A percentile compares a stretch with the other conserved stretches of the same genome.
Conservation (phyloP, 2,888 invertebrate species). For the Trichogramma evanescens region DNA sequence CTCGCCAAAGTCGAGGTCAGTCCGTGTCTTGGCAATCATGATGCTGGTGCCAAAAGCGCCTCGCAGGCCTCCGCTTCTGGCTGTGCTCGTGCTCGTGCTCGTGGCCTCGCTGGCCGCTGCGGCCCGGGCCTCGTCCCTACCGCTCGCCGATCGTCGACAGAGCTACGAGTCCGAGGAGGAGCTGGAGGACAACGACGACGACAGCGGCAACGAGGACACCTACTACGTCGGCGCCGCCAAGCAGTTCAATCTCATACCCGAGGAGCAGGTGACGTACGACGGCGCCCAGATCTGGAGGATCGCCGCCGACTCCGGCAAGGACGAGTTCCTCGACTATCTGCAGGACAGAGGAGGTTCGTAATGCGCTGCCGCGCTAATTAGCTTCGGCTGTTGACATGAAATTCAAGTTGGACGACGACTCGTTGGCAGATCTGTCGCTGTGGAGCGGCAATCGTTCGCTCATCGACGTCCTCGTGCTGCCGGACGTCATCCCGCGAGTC, state of each 20-base stretch:
- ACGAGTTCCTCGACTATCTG: slow-evolving; percentile 49
- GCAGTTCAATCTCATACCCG: slow-evolving; percentile 26
- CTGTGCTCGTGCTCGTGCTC: not conserved
- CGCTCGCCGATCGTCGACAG: slow-evolving; percentile 13
- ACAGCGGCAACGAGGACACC: slow-evolving; percentile 29
- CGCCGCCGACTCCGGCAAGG: slow-evolving; percentile 50
- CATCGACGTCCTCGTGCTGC: slow-evolving; percentile 67
- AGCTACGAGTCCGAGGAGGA: not conserved
- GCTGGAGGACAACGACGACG: not conserved
- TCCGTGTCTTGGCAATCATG: too few relatives aligned
- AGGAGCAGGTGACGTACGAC: slow-evolving; percentile 56
- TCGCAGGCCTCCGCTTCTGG: not conserved
- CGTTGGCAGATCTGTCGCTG: slow-evolving; percentile 53
- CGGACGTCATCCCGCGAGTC: slow-evolving; percentile 58
- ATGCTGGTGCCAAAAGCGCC: not conserved
- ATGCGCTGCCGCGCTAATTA: not conserved
- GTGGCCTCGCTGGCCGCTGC: slow-evolving; percentile 8
- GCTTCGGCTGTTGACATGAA: not conserved
- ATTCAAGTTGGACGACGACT: not conserved
- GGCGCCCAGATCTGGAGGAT: slow-evolving; percentile 76
- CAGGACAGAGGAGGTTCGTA: slow-evolving; percentile 53
- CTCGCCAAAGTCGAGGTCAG: too few relatives aligned
- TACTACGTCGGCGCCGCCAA: too few relatives aligned
- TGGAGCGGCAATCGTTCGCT: slow-evolving; percentile 61
- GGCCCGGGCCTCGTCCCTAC: slow-evolving; percentile 1